phyloP scores from a whole-genome alignment of 2,797 vertebrate species.

The Fistularia tabacaria region DNA sequence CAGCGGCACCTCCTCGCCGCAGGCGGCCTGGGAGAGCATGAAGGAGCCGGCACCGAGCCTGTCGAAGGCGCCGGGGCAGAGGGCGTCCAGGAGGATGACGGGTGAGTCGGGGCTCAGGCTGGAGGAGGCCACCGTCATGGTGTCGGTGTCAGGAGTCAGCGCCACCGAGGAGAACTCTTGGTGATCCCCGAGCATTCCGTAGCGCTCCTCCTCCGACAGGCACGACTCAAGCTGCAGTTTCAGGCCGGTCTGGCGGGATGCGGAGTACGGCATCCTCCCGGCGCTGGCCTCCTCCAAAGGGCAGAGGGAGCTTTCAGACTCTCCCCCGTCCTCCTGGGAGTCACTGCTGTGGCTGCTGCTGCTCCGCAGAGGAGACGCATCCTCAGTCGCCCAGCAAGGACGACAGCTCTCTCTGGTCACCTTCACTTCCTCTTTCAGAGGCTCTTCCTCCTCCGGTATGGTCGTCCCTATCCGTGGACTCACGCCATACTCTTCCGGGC shows the following conservation, averaged over 20 bases:
- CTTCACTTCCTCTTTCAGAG: constrained; percentile 51
- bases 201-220: constrained; percentile 59
- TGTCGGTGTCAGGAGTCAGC: constrained; percentile 65
- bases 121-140: constrained; percentile 66
- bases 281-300: constrained; percentile 51
- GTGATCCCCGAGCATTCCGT: constrained; percentile 44
- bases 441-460: constrained; percentile 67
- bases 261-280: constrained; percentile 36
- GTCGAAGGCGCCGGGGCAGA: constrained; percentile 72
- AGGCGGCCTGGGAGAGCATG: constrained; percentile 67
- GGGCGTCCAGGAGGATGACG: constrained; percentile 68
- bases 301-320: constrained; percentile 66
- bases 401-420: constrained; percentile 61
- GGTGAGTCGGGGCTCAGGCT: constrained; percentile 67
- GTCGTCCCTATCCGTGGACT: constrained; percentile 53
- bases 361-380: constrained; percentile 62
- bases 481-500: constrained; percentile 45
- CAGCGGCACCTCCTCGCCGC: constrained; percentile 65
- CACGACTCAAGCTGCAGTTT: constrained; percentile 71
- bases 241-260: constrained; percentile 57
- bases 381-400: constrained; percentile 72
- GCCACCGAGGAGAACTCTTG: constrained; percentile 42
- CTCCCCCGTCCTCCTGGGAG: constrained; percentile 69
- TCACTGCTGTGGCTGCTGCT: constrained; percentile 72
- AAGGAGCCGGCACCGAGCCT: constrained; percentile 60